Evolutionary conservation across 2,113 vertebrate species (phyloP).

Genomic region (Calyptommatus sinebrachiatus): DNA sequence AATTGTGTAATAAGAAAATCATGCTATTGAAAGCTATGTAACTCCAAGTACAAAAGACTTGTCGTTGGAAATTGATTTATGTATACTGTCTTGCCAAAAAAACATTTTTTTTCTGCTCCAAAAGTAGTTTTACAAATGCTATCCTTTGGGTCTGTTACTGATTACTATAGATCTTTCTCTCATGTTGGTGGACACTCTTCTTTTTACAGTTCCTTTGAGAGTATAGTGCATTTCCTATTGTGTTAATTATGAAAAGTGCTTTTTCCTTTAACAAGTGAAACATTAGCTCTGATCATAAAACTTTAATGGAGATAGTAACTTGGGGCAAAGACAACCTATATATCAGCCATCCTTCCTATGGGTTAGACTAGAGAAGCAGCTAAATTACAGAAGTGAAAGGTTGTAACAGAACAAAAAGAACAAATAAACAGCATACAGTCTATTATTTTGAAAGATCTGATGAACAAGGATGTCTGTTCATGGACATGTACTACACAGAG

Average conservation of each 20-base stretch:
- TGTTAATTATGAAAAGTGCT: slow-evolving; percentile 57
- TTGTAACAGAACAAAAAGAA: slow-evolving; percentile 1
- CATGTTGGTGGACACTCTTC: slow-evolving; percentile 37
- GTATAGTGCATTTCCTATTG: slow-evolving; percentile 13
- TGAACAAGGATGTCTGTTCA: background rate
- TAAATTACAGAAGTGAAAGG: background rate
- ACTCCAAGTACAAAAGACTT: background rate
- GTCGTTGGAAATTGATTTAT: background rate
- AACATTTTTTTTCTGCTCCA: background rate
- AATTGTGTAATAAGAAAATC: too few relatives aligned
- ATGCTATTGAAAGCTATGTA: background rate
- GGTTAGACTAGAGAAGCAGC: slow-evolving; percentile 16
- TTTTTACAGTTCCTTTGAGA: slow-evolving; percentile 43
- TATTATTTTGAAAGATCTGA: slow-evolving; percentile 3
- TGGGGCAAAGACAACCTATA: slow-evolving; percentile 33
- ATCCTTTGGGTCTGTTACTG: slow-evolving; percentile 35
- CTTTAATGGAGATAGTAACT: slow-evolving; percentile 42
- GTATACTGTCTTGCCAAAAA: background rate
- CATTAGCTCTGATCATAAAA: slow-evolving; percentile 45
- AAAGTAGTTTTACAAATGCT: background rate
- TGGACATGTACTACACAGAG: background rate
- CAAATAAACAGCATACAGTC: slow-evolving; percentile 12
- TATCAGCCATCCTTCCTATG: slow-evolving; percentile 23
- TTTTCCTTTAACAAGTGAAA: slow-evolving; percentile 51
- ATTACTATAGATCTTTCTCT: slow-evolving; percentile 14